phyloP scores from a whole-genome alignment of 2,797 vertebrate genomes.

The Mus spretus region DNA sequence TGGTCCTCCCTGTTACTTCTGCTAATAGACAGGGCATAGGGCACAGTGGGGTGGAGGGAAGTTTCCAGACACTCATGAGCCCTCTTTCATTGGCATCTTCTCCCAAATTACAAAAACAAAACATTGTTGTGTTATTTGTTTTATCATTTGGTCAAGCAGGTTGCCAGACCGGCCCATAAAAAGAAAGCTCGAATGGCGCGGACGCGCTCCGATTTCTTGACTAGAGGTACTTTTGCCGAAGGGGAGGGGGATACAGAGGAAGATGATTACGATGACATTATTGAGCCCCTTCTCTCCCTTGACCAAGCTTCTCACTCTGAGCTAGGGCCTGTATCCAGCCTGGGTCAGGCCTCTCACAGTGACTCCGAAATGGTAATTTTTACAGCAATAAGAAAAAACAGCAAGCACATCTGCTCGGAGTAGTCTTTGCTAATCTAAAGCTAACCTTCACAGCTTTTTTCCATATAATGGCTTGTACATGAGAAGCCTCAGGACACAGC shows the following conservation, averaged over 20 bases:
- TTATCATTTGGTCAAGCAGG: slow-evolving; percentile 95
- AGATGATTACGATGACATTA: slow-evolving; percentile 94
- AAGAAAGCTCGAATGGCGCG: slow-evolving; percentile 99
- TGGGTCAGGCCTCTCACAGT: slow-evolving; percentile 97
- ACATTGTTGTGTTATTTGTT: slow-evolving; percentile 91
- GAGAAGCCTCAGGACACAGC: slow-evolving; percentile 83
- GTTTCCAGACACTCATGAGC: slow-evolving; percentile 75
- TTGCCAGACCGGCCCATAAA: slow-evolving; percentile 95
- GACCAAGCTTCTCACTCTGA: slow-evolving; percentile 93
- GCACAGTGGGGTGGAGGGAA: slow-evolving; percentile 40
- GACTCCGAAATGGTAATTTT: slow-evolving; percentile 99
- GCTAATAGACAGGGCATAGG: neutral
- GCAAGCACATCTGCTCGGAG: slow-evolving; percentile 82
- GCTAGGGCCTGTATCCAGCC: slow-evolving; percentile 89
- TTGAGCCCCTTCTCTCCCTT: slow-evolving; percentile 92
- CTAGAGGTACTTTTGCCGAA: slow-evolving; percentile 94
- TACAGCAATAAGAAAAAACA: slow-evolving; percentile 79
- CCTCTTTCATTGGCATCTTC: slow-evolving; percentile 78
- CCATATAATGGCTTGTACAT: slow-evolving; percentile 80
- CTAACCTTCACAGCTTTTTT: slow-evolving; percentile 88
- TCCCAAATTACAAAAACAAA: slow-evolving; percentile 85
- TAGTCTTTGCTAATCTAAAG: slow-evolving; percentile 92
- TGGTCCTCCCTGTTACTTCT: slow-evolving; percentile 63
- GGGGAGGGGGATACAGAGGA: slow-evolving; percentile 97
- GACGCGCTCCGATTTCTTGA: slow-evolving; percentile 99